These are phyloP conservation scores for Proctacanthus coquilletti DNA, from an alignment of 1,140 invertebrate species.

Conservation along the genomic window DNA sequence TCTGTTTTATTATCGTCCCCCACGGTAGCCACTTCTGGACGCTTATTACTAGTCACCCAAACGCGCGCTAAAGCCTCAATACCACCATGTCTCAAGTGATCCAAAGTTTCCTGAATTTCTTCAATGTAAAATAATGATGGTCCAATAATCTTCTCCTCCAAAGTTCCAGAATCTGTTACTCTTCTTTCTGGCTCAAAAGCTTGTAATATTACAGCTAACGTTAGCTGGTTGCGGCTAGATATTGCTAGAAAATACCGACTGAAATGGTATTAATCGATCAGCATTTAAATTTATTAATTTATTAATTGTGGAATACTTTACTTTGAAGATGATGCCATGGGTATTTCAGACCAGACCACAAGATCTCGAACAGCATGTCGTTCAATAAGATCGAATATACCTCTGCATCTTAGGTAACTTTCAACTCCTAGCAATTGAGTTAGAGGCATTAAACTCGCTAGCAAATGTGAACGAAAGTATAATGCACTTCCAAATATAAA, in stretches of 20 bases:
- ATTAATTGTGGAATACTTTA: constrained; percentile 17
- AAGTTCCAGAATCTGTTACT: neutral
- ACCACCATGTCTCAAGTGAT: constrained; percentile 48
- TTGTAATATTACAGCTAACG: constrained; percentile 55
- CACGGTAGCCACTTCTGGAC: constrained; percentile 29
- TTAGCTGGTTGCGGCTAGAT: constrained; percentile 52
- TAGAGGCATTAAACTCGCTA: constrained; percentile 53
- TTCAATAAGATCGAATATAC: constrained; percentile 45
- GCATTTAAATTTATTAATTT: constrained; percentile 34
- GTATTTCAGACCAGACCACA: constrained; percentile 63
- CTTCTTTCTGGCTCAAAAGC: constrained; percentile 34
- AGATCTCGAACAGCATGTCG: constrained; percentile 49
- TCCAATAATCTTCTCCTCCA: constrained; percentile 16
- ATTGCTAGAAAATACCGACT: constrained; percentile 53
- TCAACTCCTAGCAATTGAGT: constrained; percentile 54
- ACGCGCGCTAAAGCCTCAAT: constrained; percentile 41
- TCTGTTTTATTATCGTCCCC: constrained; percentile 7
- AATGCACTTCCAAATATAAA: constrained; percentile 57
- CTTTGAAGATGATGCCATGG: constrained; percentile 29
- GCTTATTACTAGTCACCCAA: constrained; percentile 40
- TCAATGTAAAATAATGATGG: constrained; percentile 37
- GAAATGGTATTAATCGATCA: no score
- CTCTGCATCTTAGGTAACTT: constrained; percentile 48
- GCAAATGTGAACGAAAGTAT: constrained; percentile 52
- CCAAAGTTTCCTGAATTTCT: constrained; percentile 51